Conservation (phyloP, 1,140 invertebrate species). For the Pemphigus obesinymphae region DNA sequence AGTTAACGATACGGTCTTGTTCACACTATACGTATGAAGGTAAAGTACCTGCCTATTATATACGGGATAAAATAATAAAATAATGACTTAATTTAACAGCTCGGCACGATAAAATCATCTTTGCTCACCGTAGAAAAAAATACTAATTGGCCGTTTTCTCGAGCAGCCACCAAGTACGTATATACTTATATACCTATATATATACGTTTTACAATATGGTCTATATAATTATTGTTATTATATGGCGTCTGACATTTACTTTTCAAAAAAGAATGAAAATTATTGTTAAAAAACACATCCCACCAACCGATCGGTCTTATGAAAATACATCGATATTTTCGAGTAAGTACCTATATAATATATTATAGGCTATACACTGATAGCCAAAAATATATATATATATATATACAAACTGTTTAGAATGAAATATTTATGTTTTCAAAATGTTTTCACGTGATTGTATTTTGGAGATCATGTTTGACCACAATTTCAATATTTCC, state of each 20-base stretch:
- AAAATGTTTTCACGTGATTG: too few species aligned
- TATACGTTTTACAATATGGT: too few species aligned
- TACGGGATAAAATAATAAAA: too few species aligned
- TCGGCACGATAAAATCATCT: background rate
- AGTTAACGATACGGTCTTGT: constrained; percentile 22
- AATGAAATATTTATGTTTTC: too few species aligned
- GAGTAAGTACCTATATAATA: background rate
- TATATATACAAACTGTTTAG: background rate
- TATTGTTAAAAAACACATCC: background rate
- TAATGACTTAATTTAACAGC: constrained; percentile 5
- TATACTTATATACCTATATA: too few species aligned
- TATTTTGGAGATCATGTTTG: too few species aligned
- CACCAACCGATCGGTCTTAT: background rate
- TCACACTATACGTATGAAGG: background rate
- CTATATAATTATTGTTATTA: background rate
- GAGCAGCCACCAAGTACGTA: background rate
- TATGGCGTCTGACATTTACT: background rate
- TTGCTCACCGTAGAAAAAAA: background rate
- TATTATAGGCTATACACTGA: background rate
- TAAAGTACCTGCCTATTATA: background rate
- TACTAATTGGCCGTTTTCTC: background rate
- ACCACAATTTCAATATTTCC: too few species aligned
- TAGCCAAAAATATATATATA: too few species aligned
- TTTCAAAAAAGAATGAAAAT: background rate
- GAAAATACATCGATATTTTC: background rate